phyloP scores from a whole-genome alignment of 1,140 invertebrate species.

The Aphaenogaster rudis region DNA sequence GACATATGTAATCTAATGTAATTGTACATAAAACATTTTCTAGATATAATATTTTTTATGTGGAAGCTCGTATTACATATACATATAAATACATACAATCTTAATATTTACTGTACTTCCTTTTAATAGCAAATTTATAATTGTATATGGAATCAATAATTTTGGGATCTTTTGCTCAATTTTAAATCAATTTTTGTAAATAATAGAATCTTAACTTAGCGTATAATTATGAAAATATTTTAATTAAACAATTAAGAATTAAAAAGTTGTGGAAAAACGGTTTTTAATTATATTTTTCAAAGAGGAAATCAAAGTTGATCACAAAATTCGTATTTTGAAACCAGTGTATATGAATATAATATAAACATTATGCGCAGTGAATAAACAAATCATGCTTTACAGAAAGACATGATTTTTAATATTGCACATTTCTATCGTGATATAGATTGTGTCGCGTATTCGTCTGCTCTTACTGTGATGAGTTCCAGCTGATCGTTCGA shows the following conservation, averaged over 20 bases:
- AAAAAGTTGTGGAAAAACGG: background rate
- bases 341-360: background rate
- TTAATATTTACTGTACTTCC: background rate
- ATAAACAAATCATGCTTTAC: background rate
- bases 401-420: slow-evolving; percentile 1
- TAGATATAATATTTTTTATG: background rate
- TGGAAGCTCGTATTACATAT: no score
- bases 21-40: background rate
- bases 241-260: background rate
- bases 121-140: background rate
- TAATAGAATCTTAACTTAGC: background rate
- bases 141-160: background rate
- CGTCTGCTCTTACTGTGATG: background rate
- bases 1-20: background rate
- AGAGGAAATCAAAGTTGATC: background rate
- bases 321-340: background rate
- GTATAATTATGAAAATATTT: background rate
- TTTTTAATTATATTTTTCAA: background rate
- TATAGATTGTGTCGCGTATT: background rate
- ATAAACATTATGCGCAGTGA: background rate
- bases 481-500: slow-evolving; percentile 21
- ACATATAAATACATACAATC: background rate
- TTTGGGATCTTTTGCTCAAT: background rate
- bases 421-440: background rate
- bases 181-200: background rate